phyloP scores from a whole-genome alignment of 2,888 invertebrate species.

The Drosophila neotestacea region DNA sequence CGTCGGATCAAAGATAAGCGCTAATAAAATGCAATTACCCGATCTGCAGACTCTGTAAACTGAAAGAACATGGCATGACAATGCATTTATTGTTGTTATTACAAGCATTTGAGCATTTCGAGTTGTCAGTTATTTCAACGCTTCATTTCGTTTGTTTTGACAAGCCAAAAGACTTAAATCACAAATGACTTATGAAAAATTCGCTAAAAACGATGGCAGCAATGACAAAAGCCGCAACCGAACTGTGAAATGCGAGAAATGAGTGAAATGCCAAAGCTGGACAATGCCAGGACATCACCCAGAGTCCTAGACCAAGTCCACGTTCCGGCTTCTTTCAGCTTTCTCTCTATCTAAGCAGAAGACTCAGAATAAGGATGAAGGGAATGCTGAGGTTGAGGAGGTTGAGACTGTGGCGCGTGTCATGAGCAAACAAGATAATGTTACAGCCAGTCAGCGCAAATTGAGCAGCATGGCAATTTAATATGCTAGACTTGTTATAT shows the following conservation, averaged over 20 bases:
- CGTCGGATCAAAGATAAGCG: constrained; percentile 55
- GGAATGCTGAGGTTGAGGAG: background rate
- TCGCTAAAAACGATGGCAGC: constrained; percentile 24
- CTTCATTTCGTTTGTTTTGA: constrained; percentile 79
- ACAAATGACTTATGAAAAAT: constrained; percentile 64
- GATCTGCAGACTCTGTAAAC: constrained; percentile 26
- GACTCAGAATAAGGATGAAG: background rate
- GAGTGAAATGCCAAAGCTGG: constrained; percentile 63
- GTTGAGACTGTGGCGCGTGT: constrained; percentile 64
- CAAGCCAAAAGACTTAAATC: constrained; percentile 74
- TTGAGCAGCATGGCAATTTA: constrained; percentile 57
- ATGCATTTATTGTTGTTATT: constrained; percentile 39
- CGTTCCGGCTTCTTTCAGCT: constrained; percentile 4
- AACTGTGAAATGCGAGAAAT: constrained; percentile 49
- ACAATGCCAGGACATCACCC: constrained; percentile 55
- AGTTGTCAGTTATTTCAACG: constrained; percentile 71
- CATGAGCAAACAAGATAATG: constrained; percentile 80
- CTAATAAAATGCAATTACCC: constrained; percentile 73
- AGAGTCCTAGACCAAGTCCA: constrained; percentile 4
- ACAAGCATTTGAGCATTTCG: constrained; percentile 53
- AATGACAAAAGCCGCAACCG: constrained; percentile 65
- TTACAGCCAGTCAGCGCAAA: constrained; percentile 74
- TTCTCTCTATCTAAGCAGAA: background rate
- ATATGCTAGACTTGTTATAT: constrained; percentile 14
- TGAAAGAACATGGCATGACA: constrained; percentile 37